phyloP scores from a whole-genome alignment of 1,140 invertebrate species.

The Aleiodes sp. region DNA sequence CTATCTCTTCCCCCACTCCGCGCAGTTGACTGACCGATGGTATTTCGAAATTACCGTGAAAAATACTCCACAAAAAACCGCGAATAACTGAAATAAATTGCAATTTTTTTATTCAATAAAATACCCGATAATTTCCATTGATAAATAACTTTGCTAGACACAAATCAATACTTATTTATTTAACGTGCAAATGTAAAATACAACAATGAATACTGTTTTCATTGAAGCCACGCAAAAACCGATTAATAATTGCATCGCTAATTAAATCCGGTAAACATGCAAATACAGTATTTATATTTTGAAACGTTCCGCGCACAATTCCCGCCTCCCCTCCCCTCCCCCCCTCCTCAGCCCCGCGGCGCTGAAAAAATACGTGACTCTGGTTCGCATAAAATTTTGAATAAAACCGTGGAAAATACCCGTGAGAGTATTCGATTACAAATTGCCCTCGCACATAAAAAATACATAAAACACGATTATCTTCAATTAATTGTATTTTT shows the following conservation, averaged over 20 bases:
- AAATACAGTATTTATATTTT: conserved; percentile 62
- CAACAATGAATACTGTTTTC: too few relatives aligned
- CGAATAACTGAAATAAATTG: too few relatives aligned
- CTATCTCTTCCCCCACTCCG: conserved; percentile 49
- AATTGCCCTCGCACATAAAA: conserved; percentile 60
- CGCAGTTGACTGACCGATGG: conserved; percentile 54
- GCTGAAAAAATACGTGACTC: neutral
- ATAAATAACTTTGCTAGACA: too few relatives aligned
- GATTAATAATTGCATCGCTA: conserved; percentile 64
- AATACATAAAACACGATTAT: conserved; percentile 62
- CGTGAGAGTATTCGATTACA: conserved; percentile 48
- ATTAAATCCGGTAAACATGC: conserved; percentile 66
- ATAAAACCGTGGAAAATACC: conserved; percentile 7
- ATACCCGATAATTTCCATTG: too few relatives aligned
- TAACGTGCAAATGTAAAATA: too few relatives aligned
- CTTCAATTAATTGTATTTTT: conserved; percentile 56
- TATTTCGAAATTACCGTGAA: too few relatives aligned
- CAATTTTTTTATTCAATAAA: too few relatives aligned
- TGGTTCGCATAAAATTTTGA: neutral
- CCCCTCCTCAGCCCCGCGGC: neutral
- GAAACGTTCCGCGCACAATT: conserved; percentile 44
- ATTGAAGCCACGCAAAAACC: too few relatives aligned
- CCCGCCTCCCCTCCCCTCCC: neutral
- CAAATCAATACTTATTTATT: too few relatives aligned
- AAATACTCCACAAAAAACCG: too few relatives aligned